Base-by-base conservation (phyloP, 2,113 vertebrate genomes). In the Tachuris rubrigastra region DNA sequence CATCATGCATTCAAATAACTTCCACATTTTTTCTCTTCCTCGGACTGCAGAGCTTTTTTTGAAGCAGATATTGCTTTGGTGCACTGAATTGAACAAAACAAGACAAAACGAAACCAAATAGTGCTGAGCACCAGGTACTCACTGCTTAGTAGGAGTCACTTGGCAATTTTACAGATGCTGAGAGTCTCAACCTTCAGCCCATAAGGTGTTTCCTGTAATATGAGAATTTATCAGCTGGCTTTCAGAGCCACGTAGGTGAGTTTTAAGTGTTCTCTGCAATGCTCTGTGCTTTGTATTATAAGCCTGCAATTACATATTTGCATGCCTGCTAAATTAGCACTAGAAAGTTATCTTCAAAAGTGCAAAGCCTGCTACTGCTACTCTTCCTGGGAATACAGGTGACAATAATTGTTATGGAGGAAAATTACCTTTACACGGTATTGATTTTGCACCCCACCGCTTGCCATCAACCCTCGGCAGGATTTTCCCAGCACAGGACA, bases 401-500 rank as follows among this genome's bases (percentile, higher is more conserved):
- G 49, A 66, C 3, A 49, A 42, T 25, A 50, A 75, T 69, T 73
- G 33, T 86, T 92, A 41, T 0, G 3, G 83, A 75, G 78, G 87
- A 91, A 62, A 80, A 88, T 85, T 58, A 92, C 86, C 83, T 94
- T 96, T 89, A 28, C 77, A 35, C 18, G 12, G 30, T 82, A 90
- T 90, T 69, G 84, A 93, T 93, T 79, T 63, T 66, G 33, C 62
- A 52, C 53, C 76, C 72, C 67, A 21, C 67, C 15, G 75, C 93
- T 92, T 96, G 84, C 94, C 94, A 91, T 66, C 81, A 35, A 77
- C 86, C 41, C 79, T 84, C 33, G 12, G 76, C 35, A 83, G 95
- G 65, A 71, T 90, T 97, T 96, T 75, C 93, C 41, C 76, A 49
- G 95, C 24, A 12, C 35, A 87, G 76, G 87, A 94, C 89, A 91